Conservation (phyloP, 2,113 vertebrate genomes). For the Catharus fuscescens region DNA sequence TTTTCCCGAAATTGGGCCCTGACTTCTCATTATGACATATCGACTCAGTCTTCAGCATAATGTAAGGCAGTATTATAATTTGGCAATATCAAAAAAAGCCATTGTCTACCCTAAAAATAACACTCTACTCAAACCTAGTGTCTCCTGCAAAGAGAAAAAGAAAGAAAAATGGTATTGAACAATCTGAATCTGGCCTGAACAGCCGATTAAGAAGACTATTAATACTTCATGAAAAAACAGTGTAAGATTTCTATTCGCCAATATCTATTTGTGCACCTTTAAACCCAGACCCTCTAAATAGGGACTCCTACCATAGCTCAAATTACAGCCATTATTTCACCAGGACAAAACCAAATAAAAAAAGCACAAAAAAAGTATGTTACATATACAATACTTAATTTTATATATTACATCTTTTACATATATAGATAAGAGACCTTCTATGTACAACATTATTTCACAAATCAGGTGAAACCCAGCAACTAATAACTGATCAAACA, state of each 20-base stretch:
- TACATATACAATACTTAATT: not conserved
- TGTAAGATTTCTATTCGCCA: not conserved
- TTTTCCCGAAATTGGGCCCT: rapidly evolving
- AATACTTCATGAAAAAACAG: not conserved
- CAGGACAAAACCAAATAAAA: not conserved
- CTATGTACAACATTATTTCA: not conserved
- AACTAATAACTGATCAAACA: not conserved
- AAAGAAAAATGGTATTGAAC: not conserved
- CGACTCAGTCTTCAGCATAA: not conserved
- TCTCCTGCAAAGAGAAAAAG: not conserved
- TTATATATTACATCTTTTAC: not conserved
- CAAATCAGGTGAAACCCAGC: not conserved
- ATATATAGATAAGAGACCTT: not conserved
- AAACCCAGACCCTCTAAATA: not conserved
- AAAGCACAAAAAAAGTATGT: not conserved
- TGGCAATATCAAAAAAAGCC: not conserved
- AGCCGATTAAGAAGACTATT: not conserved
- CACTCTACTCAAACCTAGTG: not conserved
- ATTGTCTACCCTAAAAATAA: not conserved
- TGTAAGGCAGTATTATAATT: not conserved
- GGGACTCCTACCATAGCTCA: not conserved
- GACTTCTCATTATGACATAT: not conserved
- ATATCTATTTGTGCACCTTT: not conserved
- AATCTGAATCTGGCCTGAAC: not conserved
- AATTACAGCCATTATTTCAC: not conserved